Conservation (phyloP, 2,797 vertebrate species). For the Hippopotamyrus pictus region DNA sequence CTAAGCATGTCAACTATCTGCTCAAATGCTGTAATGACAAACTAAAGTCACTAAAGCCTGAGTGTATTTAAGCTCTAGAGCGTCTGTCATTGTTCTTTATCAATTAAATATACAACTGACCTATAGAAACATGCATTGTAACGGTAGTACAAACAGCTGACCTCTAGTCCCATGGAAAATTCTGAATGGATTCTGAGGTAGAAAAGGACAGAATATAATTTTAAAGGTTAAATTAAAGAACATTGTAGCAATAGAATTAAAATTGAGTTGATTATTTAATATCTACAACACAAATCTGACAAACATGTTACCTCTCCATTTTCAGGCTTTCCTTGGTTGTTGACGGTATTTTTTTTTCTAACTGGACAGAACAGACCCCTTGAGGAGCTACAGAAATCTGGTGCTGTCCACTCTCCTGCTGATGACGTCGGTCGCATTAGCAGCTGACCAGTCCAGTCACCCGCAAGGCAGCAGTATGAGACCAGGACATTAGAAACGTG, state of each 20-base stretch:
- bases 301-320: not conserved
- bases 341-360: not conserved
- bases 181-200: conserved; percentile 53
- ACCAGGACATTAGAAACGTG: conserved; percentile 25
- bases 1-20: not conserved
- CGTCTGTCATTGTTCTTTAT: conserved; percentile 57
- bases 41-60: not conserved
- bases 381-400: conserved; percentile 11
- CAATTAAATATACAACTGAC: conserved; percentile 61
- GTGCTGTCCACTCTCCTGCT: not conserved
- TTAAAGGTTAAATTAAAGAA: conserved; percentile 37
- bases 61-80: not conserved
- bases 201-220: conserved; percentile 52
- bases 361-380: not conserved
- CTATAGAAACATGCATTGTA: conserved; percentile 63
- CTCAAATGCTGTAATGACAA: not conserved
- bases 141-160: conserved; percentile 44
- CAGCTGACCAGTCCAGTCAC: conserved; percentile 22
- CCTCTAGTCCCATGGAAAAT: conserved; percentile 44
- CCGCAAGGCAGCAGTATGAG: conserved; percentile 22
- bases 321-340: conserved; percentile 1
- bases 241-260: conserved; percentile 38
- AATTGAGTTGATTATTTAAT: conserved; percentile 34
- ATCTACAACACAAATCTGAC: conserved; percentile 28
- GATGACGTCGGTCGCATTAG: not conserved